Conservation (phyloP, 2,113 vertebrate genomes). For the Odocoileus hemionus region DNA sequence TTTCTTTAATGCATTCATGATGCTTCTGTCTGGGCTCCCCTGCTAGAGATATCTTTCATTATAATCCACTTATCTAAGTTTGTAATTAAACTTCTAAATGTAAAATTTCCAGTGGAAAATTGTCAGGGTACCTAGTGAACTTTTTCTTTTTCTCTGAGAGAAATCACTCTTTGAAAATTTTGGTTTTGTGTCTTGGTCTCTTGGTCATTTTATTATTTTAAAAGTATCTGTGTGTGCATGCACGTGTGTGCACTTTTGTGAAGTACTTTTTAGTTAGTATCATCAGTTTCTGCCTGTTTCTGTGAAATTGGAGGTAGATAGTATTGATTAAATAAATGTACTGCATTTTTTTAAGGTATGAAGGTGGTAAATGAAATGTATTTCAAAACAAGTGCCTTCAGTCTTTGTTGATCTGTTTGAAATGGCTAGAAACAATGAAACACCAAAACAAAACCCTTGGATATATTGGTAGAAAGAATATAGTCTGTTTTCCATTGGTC, state of each 20-base stretch:
- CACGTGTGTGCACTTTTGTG: not conserved
- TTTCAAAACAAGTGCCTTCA: not conserved
- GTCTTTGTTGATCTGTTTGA: not conserved
- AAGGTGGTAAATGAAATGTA: constrained; percentile 17
- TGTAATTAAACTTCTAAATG: constrained; percentile 86
- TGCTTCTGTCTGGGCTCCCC: constrained; percentile 81
- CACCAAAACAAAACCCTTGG: not conserved
- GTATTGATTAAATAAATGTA: not conserved
- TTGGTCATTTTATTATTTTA: constrained; percentile 27
- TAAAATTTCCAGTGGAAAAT: constrained; percentile 77
- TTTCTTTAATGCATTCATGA: constrained; percentile 83
- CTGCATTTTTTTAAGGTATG: not conserved
- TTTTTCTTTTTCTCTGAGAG: constrained; percentile 47
- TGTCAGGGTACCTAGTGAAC: constrained; percentile 68
- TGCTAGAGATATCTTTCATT: constrained; percentile 84
- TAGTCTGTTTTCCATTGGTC: not conserved
- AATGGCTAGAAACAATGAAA: not conserved
- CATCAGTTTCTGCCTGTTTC: not conserved
- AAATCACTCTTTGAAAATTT: constrained; percentile 34
- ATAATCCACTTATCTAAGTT: constrained; percentile 84
- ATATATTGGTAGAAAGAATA: not conserved
- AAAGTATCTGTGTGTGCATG: not conserved
- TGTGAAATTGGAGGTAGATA: not conserved
- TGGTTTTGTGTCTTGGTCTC: not conserved
- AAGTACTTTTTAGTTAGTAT: not conserved